Evolutionary conservation across 2,797 vertebrate species (phyloP), one percentile per base, ranked within the genome.

Genomic region (Denticeps clupeoides): DNA sequence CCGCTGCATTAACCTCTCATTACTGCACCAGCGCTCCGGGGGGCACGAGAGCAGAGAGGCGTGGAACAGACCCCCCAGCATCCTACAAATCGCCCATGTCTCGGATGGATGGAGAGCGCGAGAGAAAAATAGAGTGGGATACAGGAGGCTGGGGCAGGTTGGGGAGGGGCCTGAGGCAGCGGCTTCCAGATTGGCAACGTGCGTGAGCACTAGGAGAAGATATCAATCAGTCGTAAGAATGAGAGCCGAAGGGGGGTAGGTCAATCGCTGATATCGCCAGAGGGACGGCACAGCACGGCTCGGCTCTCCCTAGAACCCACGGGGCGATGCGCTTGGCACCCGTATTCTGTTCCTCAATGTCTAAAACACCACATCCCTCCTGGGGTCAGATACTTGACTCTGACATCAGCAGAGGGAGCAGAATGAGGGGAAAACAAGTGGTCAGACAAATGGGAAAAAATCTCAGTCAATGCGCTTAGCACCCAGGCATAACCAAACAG

Each of bases 1-100:
- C 81, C 83, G 75, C 76, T 82, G 80, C 80, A 84, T 87, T 89
- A 88, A 87, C 84, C 84, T 88, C 83, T 87, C 83, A 82, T 87
- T 86, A 87, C 82, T 37, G 49, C 26, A 27, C 25, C 29, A 44
- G 77, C 76, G 77, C 13, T 53, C 48, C 15, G 21, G 55, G 42
- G 15, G 2, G 11, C 21, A 32, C 9, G 21, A 28, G 4, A 21
- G n/a, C 5, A 9, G 16, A 18, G 28, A 25, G 41, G 41, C 10
- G 10, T 4, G 6, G 41, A 13, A 12, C 10, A 9, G 22, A 5
- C 7, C 29, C 4, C 11, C 16, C 2, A 9, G 6, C 23, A 31
- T 16, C 16, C 42, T 5, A n/a, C n/a, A 32, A 33, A 29, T 10
- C n/a, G 21, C 2, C 3, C 24, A 18, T 33, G 24, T 15, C 31